A percentile compares a stretch with the other conserved stretches of the same genome.
Conservation (phyloP, 2,797 vertebrate species). For the Apogon talboti region DNA sequence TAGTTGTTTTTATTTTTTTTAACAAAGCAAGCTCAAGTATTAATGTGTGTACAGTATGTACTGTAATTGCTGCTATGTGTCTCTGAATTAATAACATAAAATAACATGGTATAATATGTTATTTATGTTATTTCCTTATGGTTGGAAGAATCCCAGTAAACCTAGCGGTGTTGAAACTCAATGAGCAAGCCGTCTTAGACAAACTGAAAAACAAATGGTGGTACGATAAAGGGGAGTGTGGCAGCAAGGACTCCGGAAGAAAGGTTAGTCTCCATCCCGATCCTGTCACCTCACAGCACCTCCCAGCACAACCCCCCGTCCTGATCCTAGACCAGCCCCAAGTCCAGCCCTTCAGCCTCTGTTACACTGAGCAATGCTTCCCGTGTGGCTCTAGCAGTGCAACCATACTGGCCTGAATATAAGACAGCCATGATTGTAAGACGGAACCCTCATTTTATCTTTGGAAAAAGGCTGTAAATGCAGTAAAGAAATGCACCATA, state of each 20-base stretch:
- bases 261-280: constrained; percentile 92
- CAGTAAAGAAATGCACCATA: too few relatives aligned
- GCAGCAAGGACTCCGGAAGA: constrained; percentile 98
- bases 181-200: constrained; percentile 99
- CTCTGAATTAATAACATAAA: constrained; percentile 98
- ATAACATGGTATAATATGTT: constrained; percentile 99
- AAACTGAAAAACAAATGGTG: constrained; percentile 99
- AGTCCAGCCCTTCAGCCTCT: constrained; percentile 41
- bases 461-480: not conserved
- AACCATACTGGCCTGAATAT: constrained; percentile 51
- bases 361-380: constrained; percentile 23
- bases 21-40: constrained; percentile 56
- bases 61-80: constrained; percentile 75
- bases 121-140: constrained; percentile 99
- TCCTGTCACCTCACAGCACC: constrained; percentile 79
- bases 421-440: constrained; percentile 23
- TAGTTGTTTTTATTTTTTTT: constrained; percentile 29
- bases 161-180: constrained; percentile 99
- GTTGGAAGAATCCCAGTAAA: constrained; percentile 99
- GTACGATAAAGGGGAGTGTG: constrained; percentile 99
- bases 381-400: constrained; percentile 24
- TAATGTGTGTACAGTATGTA: constrained; percentile 55
- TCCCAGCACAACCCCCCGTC: constrained; percentile 63
- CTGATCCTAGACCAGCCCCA: constrained; percentile 64
- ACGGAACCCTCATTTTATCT: too few relatives aligned